Base-by-base conservation (phyloP, 2,113 vertebrate species). In the Urocitellus parryii region DNA sequence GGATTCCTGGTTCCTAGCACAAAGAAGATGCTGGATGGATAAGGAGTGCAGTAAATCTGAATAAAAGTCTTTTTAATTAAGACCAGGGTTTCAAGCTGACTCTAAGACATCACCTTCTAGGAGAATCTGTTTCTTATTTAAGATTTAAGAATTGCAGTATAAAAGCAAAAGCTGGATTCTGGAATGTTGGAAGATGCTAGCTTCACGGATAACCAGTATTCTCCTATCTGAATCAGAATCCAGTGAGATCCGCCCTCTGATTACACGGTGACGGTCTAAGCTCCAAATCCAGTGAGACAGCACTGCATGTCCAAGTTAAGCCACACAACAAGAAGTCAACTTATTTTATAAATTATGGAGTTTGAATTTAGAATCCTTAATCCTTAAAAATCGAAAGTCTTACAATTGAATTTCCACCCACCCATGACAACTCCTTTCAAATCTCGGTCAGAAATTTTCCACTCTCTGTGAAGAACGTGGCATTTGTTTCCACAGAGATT, bases 131-230 rank as follows among this genome's bases (percentile, higher is more conserved):
- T 78, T 82, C 87, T 61, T 70, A 86, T 79, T 93, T 76, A 17
- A 78, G 65, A 81, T 34, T 92, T 29, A 73, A 67, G n/a, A 90
- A 85, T 77, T 82, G 77, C 48, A 67, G 9, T 53, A 24, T 65
- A 58, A 91, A 84, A 94, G 90, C 22, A 45, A 73, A 90, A 83
- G 77, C 70, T 92, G 70, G 42, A 25, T 88, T 90, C 70, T 65
- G 58, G 42, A 56, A 63, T 27, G 68, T n/a, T 20, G 32, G 48
- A 68, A 93, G 70, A 83, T 17, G 32, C 5, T 78, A 96, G 56
- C 37, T 63, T 90, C 8, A 93, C 53, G 73, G 10, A 56, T 1
- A 20, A 18, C 61, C 87, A 68, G 87, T 42, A 25, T 2, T 48
- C 32, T 27, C 53, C n/a, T 56, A 9, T 78, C 10, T 20, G 10